phyloP scores from a whole-genome alignment of 64 coral and sea anemone genomes.

The Montipora efflorescens region DNA sequence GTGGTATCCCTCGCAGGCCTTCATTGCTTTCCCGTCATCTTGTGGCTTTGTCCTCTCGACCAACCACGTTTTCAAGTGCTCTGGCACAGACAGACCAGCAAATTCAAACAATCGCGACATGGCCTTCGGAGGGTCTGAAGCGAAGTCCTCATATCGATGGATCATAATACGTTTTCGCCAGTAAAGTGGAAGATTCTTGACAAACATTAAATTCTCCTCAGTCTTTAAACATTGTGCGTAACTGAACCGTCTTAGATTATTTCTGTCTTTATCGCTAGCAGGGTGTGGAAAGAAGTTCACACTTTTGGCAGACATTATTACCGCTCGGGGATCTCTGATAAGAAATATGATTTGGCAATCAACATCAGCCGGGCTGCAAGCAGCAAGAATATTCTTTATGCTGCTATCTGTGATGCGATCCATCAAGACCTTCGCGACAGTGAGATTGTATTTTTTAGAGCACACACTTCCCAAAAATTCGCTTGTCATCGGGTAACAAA shows the following conservation, averaged over 20 bases:
- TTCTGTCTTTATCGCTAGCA: neutral
- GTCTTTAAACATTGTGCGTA: conserved; percentile 7
- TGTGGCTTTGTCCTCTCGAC: neutral
- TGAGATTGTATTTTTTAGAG: neutral
- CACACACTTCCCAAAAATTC: neutral
- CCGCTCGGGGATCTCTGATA: conserved; percentile 14
- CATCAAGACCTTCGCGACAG: conserved; percentile 1
- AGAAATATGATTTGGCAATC: conserved; percentile 44
- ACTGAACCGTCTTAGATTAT: neutral
- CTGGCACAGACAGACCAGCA: conserved; percentile 18
- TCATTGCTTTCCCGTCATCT: neutral
- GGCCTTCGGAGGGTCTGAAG: neutral
- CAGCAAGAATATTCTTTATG: conserved; percentile 10
- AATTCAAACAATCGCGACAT: neutral
- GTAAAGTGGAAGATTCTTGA: neutral
- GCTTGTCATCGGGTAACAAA: conserved; percentile 2
- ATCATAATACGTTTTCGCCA: conserved; percentile 14
- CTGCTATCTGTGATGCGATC: conserved; percentile 2
- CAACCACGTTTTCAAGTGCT: conserved; percentile 23
- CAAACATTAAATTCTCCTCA: neutral
- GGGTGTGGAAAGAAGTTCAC: neutral
- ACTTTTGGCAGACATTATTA: conserved; percentile 5
- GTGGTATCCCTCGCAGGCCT: neutral
- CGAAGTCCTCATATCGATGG: conserved; percentile 33
- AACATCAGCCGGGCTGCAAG: neutral